Conservation (phyloP, 1,140 invertebrate genomes). For the Bombus breviceps region DNA sequence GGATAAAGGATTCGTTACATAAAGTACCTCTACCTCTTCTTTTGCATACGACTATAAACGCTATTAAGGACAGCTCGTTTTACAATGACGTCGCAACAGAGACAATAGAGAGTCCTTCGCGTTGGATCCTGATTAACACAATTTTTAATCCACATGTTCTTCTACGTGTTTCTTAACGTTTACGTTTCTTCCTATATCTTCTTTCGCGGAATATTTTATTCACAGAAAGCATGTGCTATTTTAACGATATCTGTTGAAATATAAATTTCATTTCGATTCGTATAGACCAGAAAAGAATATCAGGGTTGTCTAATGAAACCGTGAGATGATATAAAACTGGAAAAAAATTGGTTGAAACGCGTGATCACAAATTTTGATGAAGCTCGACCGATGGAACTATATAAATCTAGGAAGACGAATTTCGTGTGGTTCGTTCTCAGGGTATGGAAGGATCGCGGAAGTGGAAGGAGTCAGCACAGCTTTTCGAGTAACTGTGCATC, state of each 20-base stretch:
- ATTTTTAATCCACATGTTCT: background rate
- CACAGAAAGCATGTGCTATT: fast-evolving
- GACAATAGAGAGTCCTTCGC: background rate
- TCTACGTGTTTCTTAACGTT: too few relatives aligned
- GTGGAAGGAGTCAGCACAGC: background rate
- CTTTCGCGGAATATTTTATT: background rate
- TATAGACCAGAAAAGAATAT: too few relatives aligned
- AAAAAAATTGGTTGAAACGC: fast-evolving
- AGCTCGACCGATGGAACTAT: fast-evolving
- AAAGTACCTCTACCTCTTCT: conserved; percentile 54
- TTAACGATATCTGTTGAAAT: too few relatives aligned
- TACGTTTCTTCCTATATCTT: too few relatives aligned
- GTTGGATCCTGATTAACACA: background rate
- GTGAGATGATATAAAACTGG: background rate
- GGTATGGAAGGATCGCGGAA: conserved; percentile 33
- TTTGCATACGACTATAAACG: conserved; percentile 27
- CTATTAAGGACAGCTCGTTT: background rate
- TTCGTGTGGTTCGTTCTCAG: background rate
- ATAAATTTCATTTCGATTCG: too few relatives aligned
- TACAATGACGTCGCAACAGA: background rate
- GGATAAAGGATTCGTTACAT: conserved; percentile 59
- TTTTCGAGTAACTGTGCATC: conserved; percentile 41
- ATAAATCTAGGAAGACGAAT: background rate
- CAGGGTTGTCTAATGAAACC: background rate
- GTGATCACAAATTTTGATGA: background rate